Base-by-base conservation (phyloP, 2,797 vertebrate species). In the Onychomys arenicola region DNA sequence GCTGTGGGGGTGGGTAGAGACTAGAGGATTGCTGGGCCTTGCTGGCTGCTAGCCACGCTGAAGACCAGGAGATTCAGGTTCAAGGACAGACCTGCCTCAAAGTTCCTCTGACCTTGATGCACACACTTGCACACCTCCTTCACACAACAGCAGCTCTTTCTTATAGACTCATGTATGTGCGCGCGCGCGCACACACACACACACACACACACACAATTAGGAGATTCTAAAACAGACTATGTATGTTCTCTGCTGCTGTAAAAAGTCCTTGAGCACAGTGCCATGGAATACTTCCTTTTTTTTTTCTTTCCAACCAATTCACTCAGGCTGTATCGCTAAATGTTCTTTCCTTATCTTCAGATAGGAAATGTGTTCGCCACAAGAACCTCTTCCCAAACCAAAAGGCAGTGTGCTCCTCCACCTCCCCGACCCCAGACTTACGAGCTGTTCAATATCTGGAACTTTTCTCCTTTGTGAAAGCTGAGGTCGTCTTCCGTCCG, bases 361-460 rank as follows among this genome's bases (percentile, higher is more conserved):
- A 37, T 14, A 80, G 17, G 55, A 49, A 9, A 65, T 34, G 46
- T 37, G 61, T n/a, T 29, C 40, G 69, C 1, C 21, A 1, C 10
- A 43, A 91, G 86, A 63, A 32, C n/a, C 3, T 37, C n/a, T 32
- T 61, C 55, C 12, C 49, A 52, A 52, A 52, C 49, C 49, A 52
- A 52, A 52, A 52, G 83, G 46, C 27, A 81, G 55, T 5, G 7
- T 0, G 11, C 21, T 63, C 34, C 21, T 63, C 34, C 69, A 25
- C 40, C 73, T 65, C 34, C 84, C 34, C 32, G 69, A 13, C 40
- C 89, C 69, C 32, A 97, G 97, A 99, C 99, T 99, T 99, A 99
- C 99, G 99, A 99, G 99, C 99, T 99, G 98, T 99, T 99, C 97
- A 99, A 98, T 97, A 99, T 99, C 98, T 99, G 99, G 98, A 99